A percentile compares a stretch with the other conserved stretches of the same genome.
Evolutionary conservation across 2,888 invertebrate species (phyloP).

Genomic region (Rhabditoides inermis): DNA sequence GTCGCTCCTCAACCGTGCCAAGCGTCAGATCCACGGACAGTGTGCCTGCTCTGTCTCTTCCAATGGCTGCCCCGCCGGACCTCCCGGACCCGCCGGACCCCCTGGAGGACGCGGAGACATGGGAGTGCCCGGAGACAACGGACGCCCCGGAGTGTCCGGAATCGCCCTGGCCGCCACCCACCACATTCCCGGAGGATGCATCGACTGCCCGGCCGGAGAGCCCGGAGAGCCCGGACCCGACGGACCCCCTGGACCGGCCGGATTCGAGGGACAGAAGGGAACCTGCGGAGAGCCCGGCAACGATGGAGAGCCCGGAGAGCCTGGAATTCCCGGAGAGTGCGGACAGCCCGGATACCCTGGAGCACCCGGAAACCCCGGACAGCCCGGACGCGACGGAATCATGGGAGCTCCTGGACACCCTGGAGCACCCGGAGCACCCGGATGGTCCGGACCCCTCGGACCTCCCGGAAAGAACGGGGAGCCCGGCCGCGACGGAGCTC

Average conservation of each 20-base stretch:
- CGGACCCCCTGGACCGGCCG: constrained; percentile 24
- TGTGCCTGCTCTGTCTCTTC: constrained; percentile 29
- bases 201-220: constrained; percentile 26
- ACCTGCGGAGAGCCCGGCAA: constrained; percentile 21
- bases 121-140: constrained; percentile 26
- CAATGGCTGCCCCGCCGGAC: constrained; percentile 34
- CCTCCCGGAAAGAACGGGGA: constrained; percentile 29
- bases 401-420: constrained; percentile 24
- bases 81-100: constrained; percentile 28
- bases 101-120: constrained; percentile 31
- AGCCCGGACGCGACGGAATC: constrained; percentile 19
- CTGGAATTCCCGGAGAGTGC: constrained; percentile 21
- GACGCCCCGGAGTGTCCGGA: constrained; percentile 28
- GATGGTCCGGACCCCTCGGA: constrained; percentile 31
- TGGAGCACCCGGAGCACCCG: constrained; percentile 25
- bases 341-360: too few relatives aligned
- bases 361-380: constrained; percentile 16
- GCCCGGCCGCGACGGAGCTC: constrained; percentile 20
- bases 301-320: constrained; percentile 17
- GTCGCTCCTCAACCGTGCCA: constrained; percentile 17
- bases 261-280: constrained; percentile 31
- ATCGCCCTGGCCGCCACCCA: constrained; percentile 22
- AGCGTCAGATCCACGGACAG: constrained; percentile 16
- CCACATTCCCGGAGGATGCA: constrained; percentile 29
- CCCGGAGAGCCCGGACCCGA: constrained; percentile 25